Evolutionary conservation across 2,113 vertebrate species (phyloP), one percentile per base, ranked within the genome.

Genomic region (Clarias gariepinus): DNA sequence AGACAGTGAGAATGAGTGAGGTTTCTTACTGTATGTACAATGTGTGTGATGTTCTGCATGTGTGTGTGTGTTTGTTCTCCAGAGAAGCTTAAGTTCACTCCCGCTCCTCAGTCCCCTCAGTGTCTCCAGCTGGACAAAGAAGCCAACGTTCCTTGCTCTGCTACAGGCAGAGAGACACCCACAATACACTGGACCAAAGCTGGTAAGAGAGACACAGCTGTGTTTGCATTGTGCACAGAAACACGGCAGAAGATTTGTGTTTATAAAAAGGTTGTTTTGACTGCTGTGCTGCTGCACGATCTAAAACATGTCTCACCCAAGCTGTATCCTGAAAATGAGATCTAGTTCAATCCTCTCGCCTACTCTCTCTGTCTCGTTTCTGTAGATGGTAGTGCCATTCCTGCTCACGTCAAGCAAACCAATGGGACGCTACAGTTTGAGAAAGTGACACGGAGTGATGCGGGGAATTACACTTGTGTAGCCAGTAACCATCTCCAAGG

Each of bases 11-110:
- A 47, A 0, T 47, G 47, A 47, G 47, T 47, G 47, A 47, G 47
- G 6, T 47, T 47, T 41, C 41, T 41, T 41, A 41, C 36, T 6
- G 41, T 30, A 36, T 47, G 25, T 23, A 16, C 19, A 33, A n/a
- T 63, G 3, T 41, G 30, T 81, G 36, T 64, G 16, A 28, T 61
- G 15, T 81, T 30, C 33, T 78, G 36, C 69, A 82, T 36, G 13
- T 86, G 82, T 36, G 28, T 73, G 11, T 68, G 85, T 15, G 19
- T 82, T 63, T 91, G 33, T 92, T 33, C 93, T 95, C 66, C 95
- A 99, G 98, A 98, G 91, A 98, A 97, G 90, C 95, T 99, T 83
- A 99, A 99, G 94, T 99, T 99, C 93, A 99, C 98, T 0, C 98
- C 98, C 0, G 95, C 96, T 0, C 98, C 98, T 0, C 98, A 96